Evolutionary conservation across 2,888 invertebrate species (phyloP).

Genomic region (Troides oblongomaculatus): DNA sequence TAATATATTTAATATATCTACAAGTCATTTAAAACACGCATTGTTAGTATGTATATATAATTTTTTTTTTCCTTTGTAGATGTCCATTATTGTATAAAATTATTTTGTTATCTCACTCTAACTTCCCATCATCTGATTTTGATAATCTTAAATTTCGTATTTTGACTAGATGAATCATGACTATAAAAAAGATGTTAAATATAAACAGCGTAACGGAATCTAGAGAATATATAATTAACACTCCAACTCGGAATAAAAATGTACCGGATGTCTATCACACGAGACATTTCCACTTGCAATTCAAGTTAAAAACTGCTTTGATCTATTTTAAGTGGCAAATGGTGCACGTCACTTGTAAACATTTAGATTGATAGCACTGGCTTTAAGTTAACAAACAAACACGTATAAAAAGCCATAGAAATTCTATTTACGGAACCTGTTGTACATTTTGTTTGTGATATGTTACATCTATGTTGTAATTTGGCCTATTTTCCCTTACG

Average conservation of each 20-base stretch:
- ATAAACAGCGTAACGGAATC: neutral
- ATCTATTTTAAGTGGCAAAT: conserved; percentile 68
- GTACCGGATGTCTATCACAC: conserved; percentile 59
- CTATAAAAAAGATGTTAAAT: neutral
- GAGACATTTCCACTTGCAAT: conserved; percentile 53
- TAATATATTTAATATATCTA: no score
- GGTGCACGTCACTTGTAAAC: conserved; percentile 53
- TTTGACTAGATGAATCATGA: neutral
- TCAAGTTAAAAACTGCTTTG: conserved; percentile 57
- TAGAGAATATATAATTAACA: conserved; percentile 20
- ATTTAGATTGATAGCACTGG: conserved; percentile 54
- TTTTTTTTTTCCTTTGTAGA: no score
- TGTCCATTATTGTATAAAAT: no score
- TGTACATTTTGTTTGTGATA: neutral
- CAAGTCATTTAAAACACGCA: no score
- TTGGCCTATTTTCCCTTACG: neutral
- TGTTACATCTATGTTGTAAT: neutral
- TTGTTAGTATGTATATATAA: no score
- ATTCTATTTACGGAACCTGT: conserved; percentile 11
- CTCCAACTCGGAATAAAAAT: conserved; percentile 20
- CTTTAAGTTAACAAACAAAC: conserved; percentile 42
- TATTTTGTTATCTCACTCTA: no score
- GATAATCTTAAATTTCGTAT: no score
- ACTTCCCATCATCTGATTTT: no score
- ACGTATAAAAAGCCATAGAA: neutral